A percentile compares a stretch with the other conserved stretches of the same genome.
These are phyloP conservation scores for Gymnocephalus cernua DNA, from an alignment of 2,113 vertebrate genomes.

Conservation along the genomic window DNA sequence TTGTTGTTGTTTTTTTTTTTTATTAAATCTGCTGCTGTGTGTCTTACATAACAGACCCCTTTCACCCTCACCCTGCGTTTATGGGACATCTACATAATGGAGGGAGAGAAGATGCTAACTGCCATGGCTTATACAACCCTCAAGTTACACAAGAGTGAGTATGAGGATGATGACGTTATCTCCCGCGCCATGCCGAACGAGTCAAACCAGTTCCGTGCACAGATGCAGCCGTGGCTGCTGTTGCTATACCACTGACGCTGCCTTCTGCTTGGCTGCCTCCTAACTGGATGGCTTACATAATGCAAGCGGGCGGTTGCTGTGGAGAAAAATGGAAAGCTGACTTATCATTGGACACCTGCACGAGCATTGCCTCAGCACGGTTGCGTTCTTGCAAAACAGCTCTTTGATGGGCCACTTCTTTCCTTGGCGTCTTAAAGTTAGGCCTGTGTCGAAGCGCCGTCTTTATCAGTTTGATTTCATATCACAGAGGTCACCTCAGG, in stretches of 20 bases:
- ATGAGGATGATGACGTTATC: constrained; percentile 1
- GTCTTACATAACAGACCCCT: constrained; percentile 84
- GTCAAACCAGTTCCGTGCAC: constrained; percentile 24
- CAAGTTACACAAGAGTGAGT: constrained; percentile 91
- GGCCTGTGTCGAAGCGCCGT: neutral
- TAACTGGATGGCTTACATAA: constrained; percentile 73
- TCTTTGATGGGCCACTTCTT: neutral
- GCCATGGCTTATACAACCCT: constrained; percentile 91
- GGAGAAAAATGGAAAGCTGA: constrained; percentile 64
- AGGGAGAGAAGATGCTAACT: constrained; percentile 86
- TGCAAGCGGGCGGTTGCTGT: constrained; percentile 65
- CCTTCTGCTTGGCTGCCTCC: constrained; percentile 58
- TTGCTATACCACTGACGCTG: constrained; percentile 38
- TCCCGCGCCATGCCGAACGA: neutral
- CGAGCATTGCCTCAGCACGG: neutral
- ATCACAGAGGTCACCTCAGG: neutral
- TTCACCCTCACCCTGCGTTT: constrained; percentile 90
- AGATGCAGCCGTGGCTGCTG: constrained; percentile 33
- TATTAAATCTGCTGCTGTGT: constrained; percentile 12
- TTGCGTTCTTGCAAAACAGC: constrained; percentile 11
- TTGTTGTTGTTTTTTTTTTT: constrained; percentile 7
- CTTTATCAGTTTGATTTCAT: neutral
- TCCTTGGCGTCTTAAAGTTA: neutral
- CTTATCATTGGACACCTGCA: constrained; percentile 65
- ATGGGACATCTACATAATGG: constrained; percentile 93